Evolutionary conservation across 2,797 vertebrate species (phyloP).

Genomic region (Pangasius larnaudii): DNA sequence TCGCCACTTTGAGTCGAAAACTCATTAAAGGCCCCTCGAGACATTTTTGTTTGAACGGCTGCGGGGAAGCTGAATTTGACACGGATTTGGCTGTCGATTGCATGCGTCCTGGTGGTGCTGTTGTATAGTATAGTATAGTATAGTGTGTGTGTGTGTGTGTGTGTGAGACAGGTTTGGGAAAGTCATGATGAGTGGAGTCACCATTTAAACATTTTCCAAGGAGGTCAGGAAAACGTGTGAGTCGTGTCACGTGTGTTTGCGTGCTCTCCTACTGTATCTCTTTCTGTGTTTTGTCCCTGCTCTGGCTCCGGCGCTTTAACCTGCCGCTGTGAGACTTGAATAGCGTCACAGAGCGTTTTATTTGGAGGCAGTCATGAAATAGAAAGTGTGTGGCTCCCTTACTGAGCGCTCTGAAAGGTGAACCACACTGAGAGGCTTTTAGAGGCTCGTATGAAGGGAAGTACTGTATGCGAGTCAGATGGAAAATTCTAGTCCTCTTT

Average conservation of each 20-base stretch:
- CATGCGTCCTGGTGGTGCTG: neutral
- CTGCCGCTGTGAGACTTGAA: slow-evolving; percentile 38
- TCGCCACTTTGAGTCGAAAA: slow-evolving; percentile 62
- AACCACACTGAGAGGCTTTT: slow-evolving; percentile 40
- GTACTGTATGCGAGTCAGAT: neutral
- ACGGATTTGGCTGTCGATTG: slow-evolving; percentile 18
- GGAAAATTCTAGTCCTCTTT: neutral
- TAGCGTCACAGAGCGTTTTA: slow-evolving; percentile 30
- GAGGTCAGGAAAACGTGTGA: slow-evolving; percentile 2
- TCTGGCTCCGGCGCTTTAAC: neutral
- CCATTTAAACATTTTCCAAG: slow-evolving; percentile 4
- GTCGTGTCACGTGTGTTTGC: neutral
- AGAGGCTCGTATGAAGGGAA: slow-evolving; percentile 6
- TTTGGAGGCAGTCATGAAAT: neutral
- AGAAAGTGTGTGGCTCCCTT: slow-evolving; percentile 10
- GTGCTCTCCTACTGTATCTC: slow-evolving; percentile 25
- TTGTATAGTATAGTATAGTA: neutral
- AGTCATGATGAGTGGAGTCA: neutral
- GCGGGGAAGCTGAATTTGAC: slow-evolving; percentile 38
- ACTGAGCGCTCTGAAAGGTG: slow-evolving; percentile 22
- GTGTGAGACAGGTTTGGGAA: neutral
- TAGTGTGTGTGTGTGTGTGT: neutral
- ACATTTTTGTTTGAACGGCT: slow-evolving; percentile 68
- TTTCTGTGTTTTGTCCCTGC: neutral
- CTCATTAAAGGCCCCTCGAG: slow-evolving; percentile 68